Evolutionary conservation across 2,797 vertebrate species (phyloP).

Genomic region (Corythornis leucogaster): DNA sequence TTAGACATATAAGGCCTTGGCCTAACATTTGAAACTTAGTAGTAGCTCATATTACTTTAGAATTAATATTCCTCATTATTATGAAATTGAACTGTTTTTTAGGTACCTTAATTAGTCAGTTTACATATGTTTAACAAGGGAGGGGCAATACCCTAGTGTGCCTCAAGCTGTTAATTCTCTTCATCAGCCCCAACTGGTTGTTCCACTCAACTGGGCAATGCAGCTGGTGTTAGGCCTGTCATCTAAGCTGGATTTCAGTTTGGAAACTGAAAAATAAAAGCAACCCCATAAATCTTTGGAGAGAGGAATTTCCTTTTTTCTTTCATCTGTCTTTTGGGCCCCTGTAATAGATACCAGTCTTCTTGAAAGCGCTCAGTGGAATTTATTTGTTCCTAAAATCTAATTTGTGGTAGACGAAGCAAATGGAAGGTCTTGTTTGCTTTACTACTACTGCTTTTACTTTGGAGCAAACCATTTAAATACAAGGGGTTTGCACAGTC

Average conservation of each 20-base stretch:
- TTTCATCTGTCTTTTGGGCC: not conserved
- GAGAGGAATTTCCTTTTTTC: not conserved
- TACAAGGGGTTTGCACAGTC: not conserved
- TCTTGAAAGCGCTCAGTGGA: not conserved
- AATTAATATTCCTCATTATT: not conserved
- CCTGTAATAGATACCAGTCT: not conserved
- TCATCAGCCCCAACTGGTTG: not conserved
- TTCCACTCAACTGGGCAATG: not conserved
- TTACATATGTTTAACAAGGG: not conserved
- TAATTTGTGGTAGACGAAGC: not conserved
- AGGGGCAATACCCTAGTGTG: not conserved
- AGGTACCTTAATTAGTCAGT: not conserved
- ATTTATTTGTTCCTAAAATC: not conserved
- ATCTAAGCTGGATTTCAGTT: not conserved
- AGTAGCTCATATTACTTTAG: not conserved
- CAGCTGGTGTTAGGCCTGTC: not conserved
- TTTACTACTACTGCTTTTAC: not conserved
- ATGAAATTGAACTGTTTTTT: not conserved
- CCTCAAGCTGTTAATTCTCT: not conserved
- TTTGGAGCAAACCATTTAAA: not conserved
- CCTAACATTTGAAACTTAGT: not conserved
- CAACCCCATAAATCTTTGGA: rapidly evolving
- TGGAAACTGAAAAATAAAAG: not conserved
- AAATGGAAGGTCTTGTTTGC: not conserved
- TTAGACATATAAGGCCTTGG: not conserved